Base-by-base conservation (phyloP, 2,888 invertebrate genomes). In the Celastrina argiolus region DNA sequence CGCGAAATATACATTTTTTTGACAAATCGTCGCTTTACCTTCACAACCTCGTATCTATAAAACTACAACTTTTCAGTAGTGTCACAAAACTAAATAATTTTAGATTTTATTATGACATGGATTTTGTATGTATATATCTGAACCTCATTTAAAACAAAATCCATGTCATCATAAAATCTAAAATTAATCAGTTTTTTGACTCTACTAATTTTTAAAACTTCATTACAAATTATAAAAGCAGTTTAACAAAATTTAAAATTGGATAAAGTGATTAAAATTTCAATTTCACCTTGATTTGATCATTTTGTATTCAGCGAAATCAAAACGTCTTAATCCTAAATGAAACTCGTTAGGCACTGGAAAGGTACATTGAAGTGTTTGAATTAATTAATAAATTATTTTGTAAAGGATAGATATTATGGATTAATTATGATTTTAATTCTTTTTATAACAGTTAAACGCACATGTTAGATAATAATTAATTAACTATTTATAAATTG, bases 261-360 rank as follows among this genome's bases (percentile, higher is more conserved):
- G 51, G 51, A 22, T 26, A 51, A 45, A 45, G 16, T 14, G 34
- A 34, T 59, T 34, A 59, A 59, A 34, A 31, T 10, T 36, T 34
- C 34, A 59, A 34, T 34, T 31, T 10, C 2, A 59, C 18, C 31
- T 31, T 16, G 34, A 59, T 59, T 34, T 18, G 34, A 31, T 34
- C 31, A 59, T 34, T 34, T 59, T 34, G 31, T 2, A 58, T 58
- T 58, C 16, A 59, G 18, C 18, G 59, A 59, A 59, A 59, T 59
- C 31, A 34, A 34, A 36, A 12, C 34, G 59, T 8, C 34, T 36
- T 59, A 58, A 59, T 59, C 34, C 59, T 34, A 59, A 59, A 59
- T 34, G 16, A n/a, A 59, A 59, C 16, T 34, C 12, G 34, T 61
- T 61, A n/a, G 16, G 7, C 6, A 12, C 5, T 36, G 34, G 18